Evolutionary conservation across 2,113 vertebrate species (phyloP).

Genomic region (Speoplatyrhinus poulsoni): DNA sequence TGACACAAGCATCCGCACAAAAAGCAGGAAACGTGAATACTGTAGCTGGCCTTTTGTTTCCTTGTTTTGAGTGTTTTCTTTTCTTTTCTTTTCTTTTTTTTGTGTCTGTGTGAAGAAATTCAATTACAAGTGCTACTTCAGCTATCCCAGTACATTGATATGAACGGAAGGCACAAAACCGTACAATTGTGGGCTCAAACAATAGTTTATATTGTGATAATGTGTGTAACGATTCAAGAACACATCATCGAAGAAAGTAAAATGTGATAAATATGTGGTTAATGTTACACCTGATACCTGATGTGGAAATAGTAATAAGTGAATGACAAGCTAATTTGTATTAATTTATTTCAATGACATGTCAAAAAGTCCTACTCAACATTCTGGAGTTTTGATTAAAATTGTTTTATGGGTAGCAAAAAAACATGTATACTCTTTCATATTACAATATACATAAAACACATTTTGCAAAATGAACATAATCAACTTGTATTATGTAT

Average conservation of each 20-base stretch:
- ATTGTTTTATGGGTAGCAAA: too few relatives aligned
- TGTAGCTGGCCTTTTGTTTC: slow-evolving; percentile 37
- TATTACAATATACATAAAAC: too few relatives aligned
- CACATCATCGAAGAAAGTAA: not conserved
- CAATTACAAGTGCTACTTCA: not conserved
- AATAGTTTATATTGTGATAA: slow-evolving; percentile 34
- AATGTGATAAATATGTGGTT: too few relatives aligned
- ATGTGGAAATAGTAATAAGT: too few relatives aligned
- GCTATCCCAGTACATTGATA: slow-evolving; percentile 14
- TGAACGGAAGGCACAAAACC: slow-evolving; percentile 30
- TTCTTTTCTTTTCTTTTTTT: not conserved
- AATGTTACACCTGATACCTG: too few relatives aligned
- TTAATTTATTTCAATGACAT: too few relatives aligned
- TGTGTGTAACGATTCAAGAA: slow-evolving; percentile 20
- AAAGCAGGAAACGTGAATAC: slow-evolving; percentile 56
- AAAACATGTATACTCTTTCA: too few relatives aligned
- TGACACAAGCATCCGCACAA: slow-evolving; percentile 67
- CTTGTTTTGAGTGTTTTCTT: slow-evolving; percentile 25
- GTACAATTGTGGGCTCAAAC: slow-evolving; percentile 44
- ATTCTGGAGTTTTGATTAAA: too few relatives aligned
- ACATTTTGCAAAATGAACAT: too few relatives aligned
- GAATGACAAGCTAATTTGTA: too few relatives aligned
- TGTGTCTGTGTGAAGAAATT: slow-evolving; percentile 27
- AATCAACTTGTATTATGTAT: too few relatives aligned
- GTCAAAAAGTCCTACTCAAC: too few relatives aligned